Evolutionary conservation across 2,113 vertebrate genomes (phyloP).

Genomic region (Apaloderma vittatum): DNA sequence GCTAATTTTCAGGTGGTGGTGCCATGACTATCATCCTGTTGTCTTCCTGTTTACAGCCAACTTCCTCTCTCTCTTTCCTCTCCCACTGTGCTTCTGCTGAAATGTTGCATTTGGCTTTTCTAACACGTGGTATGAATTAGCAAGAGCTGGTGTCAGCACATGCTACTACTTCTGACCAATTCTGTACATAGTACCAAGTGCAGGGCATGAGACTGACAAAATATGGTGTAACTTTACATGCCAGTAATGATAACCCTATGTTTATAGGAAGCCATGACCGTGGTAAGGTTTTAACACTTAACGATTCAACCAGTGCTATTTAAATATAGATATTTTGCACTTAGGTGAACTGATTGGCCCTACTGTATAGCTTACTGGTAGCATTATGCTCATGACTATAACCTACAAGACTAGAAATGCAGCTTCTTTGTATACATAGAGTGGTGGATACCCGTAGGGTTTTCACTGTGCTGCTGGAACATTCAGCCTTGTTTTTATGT

Average conservation of each 20-base stretch:
- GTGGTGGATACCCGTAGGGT: neutral
- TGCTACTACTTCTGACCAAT: neutral
- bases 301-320: neutral
- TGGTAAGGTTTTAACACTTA: neutral
- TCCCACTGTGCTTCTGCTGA: neutral
- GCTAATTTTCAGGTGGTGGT: neutral
- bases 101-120: neutral
- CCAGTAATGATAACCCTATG: neutral
- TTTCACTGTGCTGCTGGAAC: neutral
- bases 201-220: neutral
- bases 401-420: neutral
- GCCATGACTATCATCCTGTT: neutral
- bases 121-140: rapidly evolving
- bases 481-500: neutral
- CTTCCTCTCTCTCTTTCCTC: neutral
- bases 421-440: neutral
- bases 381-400: neutral
- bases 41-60: neutral
- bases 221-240: neutral
- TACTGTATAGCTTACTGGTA: neutral
- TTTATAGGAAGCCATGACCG: neutral
- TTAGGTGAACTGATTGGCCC: neutral
- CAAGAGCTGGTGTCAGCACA: neutral
- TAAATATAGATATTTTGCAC: neutral
- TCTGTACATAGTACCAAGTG: neutral